phyloP scores from a whole-genome alignment of 2,797 vertebrate species.

The Masticophis lateralis region DNA sequence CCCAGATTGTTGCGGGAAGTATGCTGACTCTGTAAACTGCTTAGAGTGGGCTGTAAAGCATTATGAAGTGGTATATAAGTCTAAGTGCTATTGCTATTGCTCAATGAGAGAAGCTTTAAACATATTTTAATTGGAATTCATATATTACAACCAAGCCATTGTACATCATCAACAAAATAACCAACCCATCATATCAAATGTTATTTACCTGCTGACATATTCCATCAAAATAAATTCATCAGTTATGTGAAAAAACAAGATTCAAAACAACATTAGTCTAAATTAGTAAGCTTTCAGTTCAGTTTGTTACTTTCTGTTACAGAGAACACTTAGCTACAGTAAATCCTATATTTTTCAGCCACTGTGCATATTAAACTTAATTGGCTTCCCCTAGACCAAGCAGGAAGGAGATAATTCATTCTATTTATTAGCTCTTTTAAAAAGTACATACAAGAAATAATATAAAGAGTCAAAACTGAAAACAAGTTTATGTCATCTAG shows the following conservation, averaged over 20 bases:
- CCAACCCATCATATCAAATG: background rate
- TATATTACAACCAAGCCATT: background rate
- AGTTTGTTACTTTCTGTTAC: background rate
- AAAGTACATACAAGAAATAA: background rate
- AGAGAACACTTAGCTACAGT: background rate
- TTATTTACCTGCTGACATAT: background rate
- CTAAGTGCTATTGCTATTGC: too few relatives aligned
- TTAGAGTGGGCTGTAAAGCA: too few relatives aligned
- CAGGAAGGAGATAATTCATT: constrained; percentile 3
- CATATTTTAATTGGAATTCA: background rate
- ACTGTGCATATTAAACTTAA: background rate
- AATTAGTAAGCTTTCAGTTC: constrained; percentile 21
- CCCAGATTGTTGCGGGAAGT: too few relatives aligned
- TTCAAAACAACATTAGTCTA: background rate
- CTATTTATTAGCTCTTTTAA: background rate
- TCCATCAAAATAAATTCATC: background rate
- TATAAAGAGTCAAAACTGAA: background rate
- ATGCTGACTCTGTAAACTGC: too few relatives aligned
- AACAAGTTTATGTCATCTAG: background rate
- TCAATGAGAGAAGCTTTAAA: background rate
- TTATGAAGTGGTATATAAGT: too few relatives aligned
- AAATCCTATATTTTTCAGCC: background rate
- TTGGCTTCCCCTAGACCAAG: background rate
- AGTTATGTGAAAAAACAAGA: background rate
- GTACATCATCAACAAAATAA: background rate